phyloP scores from a whole-genome alignment of 2,113 vertebrate genomes.

The Bambusicola thoracicus region DNA sequence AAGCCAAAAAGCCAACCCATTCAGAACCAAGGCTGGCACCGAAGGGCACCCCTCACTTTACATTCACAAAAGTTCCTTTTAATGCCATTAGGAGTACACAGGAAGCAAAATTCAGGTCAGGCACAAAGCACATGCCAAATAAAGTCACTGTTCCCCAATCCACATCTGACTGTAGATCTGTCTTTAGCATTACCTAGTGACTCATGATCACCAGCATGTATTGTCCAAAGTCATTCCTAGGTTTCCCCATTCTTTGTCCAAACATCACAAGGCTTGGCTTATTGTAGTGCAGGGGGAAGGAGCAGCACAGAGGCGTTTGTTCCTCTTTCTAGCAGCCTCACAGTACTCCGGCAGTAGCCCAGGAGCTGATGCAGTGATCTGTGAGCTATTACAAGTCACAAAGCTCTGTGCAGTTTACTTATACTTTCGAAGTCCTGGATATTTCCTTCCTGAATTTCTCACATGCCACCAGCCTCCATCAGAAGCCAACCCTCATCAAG shows the following conservation, averaged over 20 bases:
- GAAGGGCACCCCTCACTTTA: not conserved
- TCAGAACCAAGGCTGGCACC: not conserved
- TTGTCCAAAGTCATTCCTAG: slow-evolving; percentile 1
- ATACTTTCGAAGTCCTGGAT: not conserved
- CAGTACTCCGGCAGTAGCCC: not conserved
- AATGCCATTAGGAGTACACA: not conserved
- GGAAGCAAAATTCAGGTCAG: not conserved
- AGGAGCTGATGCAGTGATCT: not conserved
- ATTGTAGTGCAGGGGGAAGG: not conserved
- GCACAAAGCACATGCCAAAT: not conserved
- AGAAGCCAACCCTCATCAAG: not conserved
- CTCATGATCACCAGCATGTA: slow-evolving; percentile 20
- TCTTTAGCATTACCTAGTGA: not conserved
- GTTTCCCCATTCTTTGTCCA: slow-evolving; percentile 14
- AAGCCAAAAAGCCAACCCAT: slow-evolving; percentile 15
- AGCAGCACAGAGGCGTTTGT: slow-evolving; percentile 11
- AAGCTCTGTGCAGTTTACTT: not conserved
- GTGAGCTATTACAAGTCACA: not conserved
- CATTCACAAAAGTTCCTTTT: not conserved
- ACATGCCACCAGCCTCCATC: not conserved
- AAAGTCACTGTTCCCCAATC: not conserved
- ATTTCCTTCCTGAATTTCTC: not conserved
- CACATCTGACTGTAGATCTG: not conserved
- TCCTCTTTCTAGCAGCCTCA: slow-evolving; percentile 4
- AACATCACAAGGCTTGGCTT: slow-evolving; percentile 19